These are phyloP conservation scores for Ochropleura plecta DNA, from an alignment of 2,888 invertebrate genomes.

Conservation along the genomic window DNA sequence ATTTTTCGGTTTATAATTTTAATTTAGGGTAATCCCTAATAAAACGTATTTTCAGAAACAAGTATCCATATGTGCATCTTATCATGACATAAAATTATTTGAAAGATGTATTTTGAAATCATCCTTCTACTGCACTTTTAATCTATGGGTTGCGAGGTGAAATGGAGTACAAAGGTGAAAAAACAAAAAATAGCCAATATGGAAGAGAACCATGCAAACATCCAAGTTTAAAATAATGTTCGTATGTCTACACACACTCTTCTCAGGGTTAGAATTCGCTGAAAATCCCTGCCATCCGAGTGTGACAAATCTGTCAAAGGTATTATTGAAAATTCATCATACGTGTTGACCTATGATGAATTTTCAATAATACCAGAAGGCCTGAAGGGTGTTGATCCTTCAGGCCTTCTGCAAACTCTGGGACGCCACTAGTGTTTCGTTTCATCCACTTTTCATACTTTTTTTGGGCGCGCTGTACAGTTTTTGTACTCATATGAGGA, in stretches of 20 bases:
- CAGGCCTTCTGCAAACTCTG: background rate
- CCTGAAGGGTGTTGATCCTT: no score
- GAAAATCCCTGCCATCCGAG: background rate
- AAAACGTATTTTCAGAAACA: background rate
- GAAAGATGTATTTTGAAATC: background rate
- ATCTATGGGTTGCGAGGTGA: background rate
- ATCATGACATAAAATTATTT: slow-evolving; percentile 1
- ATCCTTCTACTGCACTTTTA: background rate
- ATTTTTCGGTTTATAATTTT: background rate
- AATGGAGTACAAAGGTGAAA: background rate
- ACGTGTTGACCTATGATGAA: no score
- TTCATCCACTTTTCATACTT: background rate
- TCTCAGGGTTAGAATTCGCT: background rate
- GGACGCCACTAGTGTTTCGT: background rate
- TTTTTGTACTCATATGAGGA: background rate
- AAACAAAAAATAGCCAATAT: background rate
- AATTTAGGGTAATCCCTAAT: background rate
- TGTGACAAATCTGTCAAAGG: slow-evolving; percentile 1
- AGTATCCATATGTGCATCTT: background rate
- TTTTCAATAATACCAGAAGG: no score
- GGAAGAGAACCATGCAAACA: background rate
- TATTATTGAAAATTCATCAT: background rate
- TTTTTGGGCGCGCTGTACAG: background rate
- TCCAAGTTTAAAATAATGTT: background rate
- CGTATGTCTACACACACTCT: background rate